Evolutionary conservation across 2,113 vertebrate species (phyloP).

Genomic region (Bombycilla garrulus): DNA sequence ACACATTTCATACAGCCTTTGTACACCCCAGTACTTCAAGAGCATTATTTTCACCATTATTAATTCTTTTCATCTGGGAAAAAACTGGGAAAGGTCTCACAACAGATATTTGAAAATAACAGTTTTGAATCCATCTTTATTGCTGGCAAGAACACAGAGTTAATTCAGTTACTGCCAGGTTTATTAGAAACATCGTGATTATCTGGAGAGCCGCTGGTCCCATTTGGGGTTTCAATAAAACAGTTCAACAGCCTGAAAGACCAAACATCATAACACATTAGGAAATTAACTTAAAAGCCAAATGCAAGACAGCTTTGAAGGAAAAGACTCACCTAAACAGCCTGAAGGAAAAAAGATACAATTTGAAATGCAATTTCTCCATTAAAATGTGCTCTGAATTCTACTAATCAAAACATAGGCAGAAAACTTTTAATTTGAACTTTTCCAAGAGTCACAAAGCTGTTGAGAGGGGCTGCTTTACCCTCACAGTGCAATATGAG

Average conservation of each 20-base stretch:
- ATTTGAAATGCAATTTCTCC: neutral
- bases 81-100: neutral
- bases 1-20: neutral
- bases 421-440: neutral
- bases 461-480: neutral
- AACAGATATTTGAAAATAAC: neutral
- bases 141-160: neutral
- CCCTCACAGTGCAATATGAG: accelerated
- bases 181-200: neutral
- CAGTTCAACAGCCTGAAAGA: neutral
- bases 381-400: neutral
- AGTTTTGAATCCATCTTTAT: neutral
- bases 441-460: neutral
- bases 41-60: neutral
- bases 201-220: neutral
- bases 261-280: neutral
- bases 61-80: neutral
- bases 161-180: neutral
- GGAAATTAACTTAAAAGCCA: neutral
- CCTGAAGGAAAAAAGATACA: neutral
- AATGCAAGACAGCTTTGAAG: neutral
- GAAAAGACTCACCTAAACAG: neutral
- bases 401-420: neutral
- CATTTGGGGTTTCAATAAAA: neutral
- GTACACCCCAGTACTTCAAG: neutral